Base-by-base conservation (phyloP, 1,140 invertebrate species). In the Cephus cinctus region DNA sequence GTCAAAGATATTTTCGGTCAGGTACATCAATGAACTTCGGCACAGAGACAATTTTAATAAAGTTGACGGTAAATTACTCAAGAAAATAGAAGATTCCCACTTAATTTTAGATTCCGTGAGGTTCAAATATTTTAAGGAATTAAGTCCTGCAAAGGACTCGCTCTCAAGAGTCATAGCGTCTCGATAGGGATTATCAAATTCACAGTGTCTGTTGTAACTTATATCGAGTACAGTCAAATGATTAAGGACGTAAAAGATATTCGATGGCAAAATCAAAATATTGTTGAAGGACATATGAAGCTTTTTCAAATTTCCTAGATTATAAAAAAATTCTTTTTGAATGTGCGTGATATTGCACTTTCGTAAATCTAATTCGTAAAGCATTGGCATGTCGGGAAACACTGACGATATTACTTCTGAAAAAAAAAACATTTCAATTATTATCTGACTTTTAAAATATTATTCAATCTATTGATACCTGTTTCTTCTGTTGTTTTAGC, bases 361-460 rank as follows among this genome's bases (percentile, higher is more conserved):
- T 18, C 80, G 67, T 2, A 83, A 61, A 50, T 83, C 81, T n/a
- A 83, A 55, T 47, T 82, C 79, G 34, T 61, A 46, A 0, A 83
- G 60, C 4, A 57, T 25, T 1, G 57, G 50, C 43, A 77, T 50
- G 9, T 48, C 38, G 11, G 59, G 32, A 15, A 36, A 36, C 9
- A 15, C 34, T 3, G 34, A 12, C 34, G 14, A 36, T 15, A 18
- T 4, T 4, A 18, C 14, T 36, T 18, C 34, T 36, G 34, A 36
- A 4, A 3, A 36, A 30, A 12, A 12, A 36, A 14, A 11, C 19
- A 36, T 12, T 12, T 36, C 19, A 36, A 18, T 36, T 15, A 36
- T 15, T 18, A 36, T n/a, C n/a, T n/a, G 27, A 30, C 12, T 30
- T 8, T 30, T 8, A 30, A 30, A 30, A n/a, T 11, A 2, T 11